Evolutionary conservation across 2,113 vertebrate species (phyloP).

Genomic region (Crotalus tigris): DNA sequence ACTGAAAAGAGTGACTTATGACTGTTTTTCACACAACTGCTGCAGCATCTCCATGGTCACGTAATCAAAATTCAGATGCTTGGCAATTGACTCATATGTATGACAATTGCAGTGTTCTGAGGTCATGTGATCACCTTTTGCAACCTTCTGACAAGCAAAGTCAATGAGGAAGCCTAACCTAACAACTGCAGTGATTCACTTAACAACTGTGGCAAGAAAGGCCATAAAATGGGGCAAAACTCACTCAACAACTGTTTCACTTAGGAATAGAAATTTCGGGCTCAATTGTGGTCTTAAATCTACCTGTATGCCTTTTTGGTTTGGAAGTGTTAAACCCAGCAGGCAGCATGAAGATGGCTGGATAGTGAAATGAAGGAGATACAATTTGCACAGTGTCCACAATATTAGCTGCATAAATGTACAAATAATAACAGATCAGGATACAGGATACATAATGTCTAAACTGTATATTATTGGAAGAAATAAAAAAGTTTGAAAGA

Average conservation of each 20-base stretch:
- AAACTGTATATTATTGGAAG: neutral
- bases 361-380: neutral
- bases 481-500: neutral
- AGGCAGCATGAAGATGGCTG: neutral
- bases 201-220: neutral
- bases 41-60: neutral
- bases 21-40: neutral
- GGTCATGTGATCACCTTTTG: neutral
- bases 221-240: neutral
- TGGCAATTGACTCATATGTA: neutral
- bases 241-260: neutral
- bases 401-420: neutral
- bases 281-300: neutral
- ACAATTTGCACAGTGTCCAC: neutral
- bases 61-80: neutral
- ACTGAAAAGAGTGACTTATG: neutral
- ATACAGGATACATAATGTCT: neutral
- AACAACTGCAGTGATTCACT: neutral
- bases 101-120: neutral
- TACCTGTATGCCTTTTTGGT: neutral
- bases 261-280: neutral
- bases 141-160: neutral
- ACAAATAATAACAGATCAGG: neutral
- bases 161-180: neutral
- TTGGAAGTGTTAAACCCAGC: no score